A percentile compares a stretch with the other conserved stretches of the same genome.
phyloP scores from a whole-genome alignment of 2,797 vertebrate species.

The Dendrocincla fuliginosa region DNA sequence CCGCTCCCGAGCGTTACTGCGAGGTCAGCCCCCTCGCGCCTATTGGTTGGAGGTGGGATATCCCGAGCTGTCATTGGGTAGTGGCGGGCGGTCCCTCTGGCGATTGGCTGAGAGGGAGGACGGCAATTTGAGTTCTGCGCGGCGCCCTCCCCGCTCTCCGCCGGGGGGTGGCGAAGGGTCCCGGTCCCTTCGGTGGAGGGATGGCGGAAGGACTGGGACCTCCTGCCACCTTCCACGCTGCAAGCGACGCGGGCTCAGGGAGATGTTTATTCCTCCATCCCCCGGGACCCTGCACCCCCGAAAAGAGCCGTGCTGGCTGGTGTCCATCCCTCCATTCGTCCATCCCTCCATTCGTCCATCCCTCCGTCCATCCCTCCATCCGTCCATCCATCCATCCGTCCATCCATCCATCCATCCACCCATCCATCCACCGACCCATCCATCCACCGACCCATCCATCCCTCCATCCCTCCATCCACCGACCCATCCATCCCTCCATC shows the following conservation, averaged over 20 bases:
- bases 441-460: neutral
- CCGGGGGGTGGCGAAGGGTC: too few species aligned
- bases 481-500: too few species aligned
- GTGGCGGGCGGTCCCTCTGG: rapidly evolving
- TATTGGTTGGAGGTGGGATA: neutral
- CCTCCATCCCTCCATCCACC: too few species aligned
- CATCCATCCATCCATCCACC: neutral
- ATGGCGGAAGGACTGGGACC: too few species aligned
- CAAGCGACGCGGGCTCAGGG: neutral
- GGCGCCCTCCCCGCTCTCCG: neutral
- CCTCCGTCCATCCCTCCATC: neutral
- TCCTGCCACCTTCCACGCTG: neutral
- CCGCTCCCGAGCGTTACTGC: neutral
- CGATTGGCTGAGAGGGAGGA: slow-evolving; percentile 25
- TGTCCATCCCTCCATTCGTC: neutral
- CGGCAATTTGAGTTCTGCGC: slow-evolving; percentile 42
- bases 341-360: neutral
- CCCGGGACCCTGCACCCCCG: too few species aligned
- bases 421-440: neutral
- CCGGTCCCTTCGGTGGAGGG: too few species aligned
- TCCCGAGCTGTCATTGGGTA: neutral
- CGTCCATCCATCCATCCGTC: neutral
- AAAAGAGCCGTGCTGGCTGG: neutral
- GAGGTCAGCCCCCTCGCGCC: neutral
- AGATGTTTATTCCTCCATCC: neutral